phyloP scores from a whole-genome alignment of 1,140 invertebrate species.

The Bombus waltoni region DNA sequence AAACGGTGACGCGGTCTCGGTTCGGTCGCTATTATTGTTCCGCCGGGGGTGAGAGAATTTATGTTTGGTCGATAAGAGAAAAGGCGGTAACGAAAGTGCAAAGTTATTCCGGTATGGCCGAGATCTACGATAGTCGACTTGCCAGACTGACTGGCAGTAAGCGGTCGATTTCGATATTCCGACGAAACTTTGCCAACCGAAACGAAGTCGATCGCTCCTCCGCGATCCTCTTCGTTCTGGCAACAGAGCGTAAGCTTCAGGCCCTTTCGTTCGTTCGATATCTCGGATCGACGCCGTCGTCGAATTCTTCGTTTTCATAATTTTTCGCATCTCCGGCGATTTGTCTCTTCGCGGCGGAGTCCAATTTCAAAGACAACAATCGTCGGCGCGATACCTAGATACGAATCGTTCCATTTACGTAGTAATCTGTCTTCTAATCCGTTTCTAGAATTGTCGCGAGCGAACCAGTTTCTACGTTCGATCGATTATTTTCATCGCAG shows the following conservation, averaged over 20 bases:
- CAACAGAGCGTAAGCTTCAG: no score
- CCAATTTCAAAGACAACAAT: not conserved
- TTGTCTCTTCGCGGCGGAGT: no score
- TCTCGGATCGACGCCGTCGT: not conserved
- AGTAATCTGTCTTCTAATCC: not conserved
- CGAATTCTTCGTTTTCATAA: no score
- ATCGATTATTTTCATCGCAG: not conserved
- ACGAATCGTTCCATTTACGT: no score
- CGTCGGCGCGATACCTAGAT: no score
- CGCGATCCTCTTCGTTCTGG: not conserved
- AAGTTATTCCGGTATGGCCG: constrained; percentile 48
- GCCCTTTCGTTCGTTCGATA: not conserved
- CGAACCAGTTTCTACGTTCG: not conserved
- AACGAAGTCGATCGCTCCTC: not conserved
- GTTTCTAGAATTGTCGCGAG: not conserved
- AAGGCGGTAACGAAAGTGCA: constrained; percentile 52
- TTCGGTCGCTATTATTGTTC: constrained; percentile 37
- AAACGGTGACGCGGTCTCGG: constrained; percentile 18
- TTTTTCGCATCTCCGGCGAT: no score
- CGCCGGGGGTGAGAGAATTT: constrained; percentile 19
- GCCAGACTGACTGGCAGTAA: constrained; percentile 40
- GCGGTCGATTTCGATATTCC: not conserved
- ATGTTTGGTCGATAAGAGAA: constrained; percentile 61
- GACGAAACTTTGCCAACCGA: not conserved
- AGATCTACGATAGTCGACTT: constrained; percentile 52